Percentiles rank a stretch among this genome's conserved stretches.
phyloP scores from a whole-genome alignment of 2,113 vertebrate species.

The Cyanistes caeruleus region DNA sequence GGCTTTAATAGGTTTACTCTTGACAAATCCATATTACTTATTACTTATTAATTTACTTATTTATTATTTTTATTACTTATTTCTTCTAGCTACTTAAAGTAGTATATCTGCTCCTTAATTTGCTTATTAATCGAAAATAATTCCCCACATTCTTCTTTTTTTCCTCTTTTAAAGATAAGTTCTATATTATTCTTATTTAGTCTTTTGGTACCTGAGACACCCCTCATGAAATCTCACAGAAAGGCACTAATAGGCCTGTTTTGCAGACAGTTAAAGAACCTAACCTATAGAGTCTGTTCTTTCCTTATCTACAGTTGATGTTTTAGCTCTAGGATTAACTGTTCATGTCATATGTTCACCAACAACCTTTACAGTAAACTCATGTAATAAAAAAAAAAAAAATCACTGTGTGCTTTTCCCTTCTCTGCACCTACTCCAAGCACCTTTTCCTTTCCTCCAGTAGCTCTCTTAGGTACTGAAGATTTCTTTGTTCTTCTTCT shows the following conservation, averaged over 20 bases:
- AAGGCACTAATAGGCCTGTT: neutral
- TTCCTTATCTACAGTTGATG: neutral
- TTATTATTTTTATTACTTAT: neutral
- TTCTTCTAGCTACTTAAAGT: neutral
- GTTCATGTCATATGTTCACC: neutral
- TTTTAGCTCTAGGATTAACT: neutral
- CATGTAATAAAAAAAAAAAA: neutral
- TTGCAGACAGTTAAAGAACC: neutral
- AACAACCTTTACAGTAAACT: neutral
- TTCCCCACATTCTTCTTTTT: neutral
- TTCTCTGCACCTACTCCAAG: neutral
- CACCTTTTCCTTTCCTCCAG: neutral
- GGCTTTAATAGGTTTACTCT: neutral
- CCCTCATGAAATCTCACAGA: neutral
- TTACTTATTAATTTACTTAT: too few relatives aligned
- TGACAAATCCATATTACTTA: neutral
- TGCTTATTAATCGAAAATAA: neutral
- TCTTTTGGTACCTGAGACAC: neutral
- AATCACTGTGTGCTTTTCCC: neutral
- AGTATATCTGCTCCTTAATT: neutral
- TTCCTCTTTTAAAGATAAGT: neutral
- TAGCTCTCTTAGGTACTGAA: neutral
- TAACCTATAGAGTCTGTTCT: neutral
- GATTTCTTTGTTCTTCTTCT: neutral
- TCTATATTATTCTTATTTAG: neutral